Conservation (phyloP, 2,888 invertebrate genomes). For the Phytoseiulus persimilis region DNA sequence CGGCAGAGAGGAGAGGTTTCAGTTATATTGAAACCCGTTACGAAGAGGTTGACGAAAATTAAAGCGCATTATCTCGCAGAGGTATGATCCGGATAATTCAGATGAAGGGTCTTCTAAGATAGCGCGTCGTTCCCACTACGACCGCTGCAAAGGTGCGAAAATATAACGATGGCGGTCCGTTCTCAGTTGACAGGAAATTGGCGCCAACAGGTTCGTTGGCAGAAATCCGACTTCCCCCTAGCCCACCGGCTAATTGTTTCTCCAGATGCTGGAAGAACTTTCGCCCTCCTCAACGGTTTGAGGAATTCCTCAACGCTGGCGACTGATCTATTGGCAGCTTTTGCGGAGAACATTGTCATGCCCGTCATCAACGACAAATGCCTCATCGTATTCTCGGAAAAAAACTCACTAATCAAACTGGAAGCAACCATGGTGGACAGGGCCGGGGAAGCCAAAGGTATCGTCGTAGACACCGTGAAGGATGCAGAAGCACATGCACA, state of each 20-base stretch:
- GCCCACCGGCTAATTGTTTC: constrained; percentile 11
- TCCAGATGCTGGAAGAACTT: background rate
- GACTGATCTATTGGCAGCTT: background rate
- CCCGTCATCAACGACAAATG: constrained; percentile 25
- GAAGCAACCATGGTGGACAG: background rate
- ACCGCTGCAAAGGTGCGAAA: background rate
- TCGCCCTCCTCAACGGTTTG: background rate
- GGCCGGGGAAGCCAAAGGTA: background rate
- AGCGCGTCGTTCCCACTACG: no score
- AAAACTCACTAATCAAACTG: background rate
- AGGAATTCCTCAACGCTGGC: background rate
- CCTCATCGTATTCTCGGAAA: background rate
- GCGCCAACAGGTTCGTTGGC: constrained; percentile 32
- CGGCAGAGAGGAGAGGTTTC: background rate
- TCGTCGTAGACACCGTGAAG: background rate
- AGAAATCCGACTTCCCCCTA: constrained; percentile 8
- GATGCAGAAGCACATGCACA: no score
- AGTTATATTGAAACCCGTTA: background rate
- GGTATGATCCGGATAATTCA: background rate
- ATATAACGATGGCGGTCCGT: no score
- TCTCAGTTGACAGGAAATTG: background rate
- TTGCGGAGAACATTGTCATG: background rate
- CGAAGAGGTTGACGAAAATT: constrained; percentile 18
- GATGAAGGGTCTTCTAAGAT: background rate
- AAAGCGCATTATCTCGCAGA: constrained; percentile 28